Percentiles rank a stretch among this genome's conserved stretches.
phyloP scores from a whole-genome alignment of 2,888 invertebrate species.

The Chrysolina americana region DNA sequence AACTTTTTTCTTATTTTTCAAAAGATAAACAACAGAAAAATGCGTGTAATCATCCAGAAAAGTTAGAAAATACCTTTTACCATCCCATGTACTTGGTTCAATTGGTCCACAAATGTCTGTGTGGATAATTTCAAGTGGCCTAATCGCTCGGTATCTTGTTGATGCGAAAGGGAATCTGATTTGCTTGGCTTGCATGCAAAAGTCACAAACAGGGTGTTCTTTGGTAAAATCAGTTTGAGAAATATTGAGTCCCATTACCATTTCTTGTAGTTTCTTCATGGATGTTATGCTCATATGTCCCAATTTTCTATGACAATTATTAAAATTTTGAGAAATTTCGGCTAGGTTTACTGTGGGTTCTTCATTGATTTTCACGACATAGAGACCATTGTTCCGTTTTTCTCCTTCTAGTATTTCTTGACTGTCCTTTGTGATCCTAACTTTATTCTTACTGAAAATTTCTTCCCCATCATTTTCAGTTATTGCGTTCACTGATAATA shows the following conservation, averaged over 20 bases:
- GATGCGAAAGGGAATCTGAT: constrained; percentile 54
- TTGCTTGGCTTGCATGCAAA: constrained; percentile 34
- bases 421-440: constrained; percentile 47
- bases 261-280: constrained; percentile 20
- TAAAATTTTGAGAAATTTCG: neutral
- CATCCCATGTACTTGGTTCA: neutral
- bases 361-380: constrained; percentile 31
- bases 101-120: constrained; percentile 5
- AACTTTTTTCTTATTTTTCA: constrained; percentile 1
- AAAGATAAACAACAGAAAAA: neutral
- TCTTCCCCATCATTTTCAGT: constrained; percentile 56
- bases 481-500: constrained; percentile 57
- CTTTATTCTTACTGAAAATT: constrained; percentile 49
- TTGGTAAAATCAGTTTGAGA: neutral
- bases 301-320: constrained; percentile 41
- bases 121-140: constrained; percentile 16
- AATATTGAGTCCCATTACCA: neutral
- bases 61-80: too few relatives aligned
- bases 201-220: constrained; percentile 2
- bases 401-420: constrained; percentile 44
- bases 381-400: constrained; percentile 42
- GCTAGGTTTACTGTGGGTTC: neutral
- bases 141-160: constrained; percentile 11
- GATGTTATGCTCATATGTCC: constrained; percentile 33
- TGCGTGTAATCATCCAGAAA: too few relatives aligned